Evolutionary conservation across 2,888 invertebrate genomes (phyloP).

Genomic region (Cryptus armator): DNA sequence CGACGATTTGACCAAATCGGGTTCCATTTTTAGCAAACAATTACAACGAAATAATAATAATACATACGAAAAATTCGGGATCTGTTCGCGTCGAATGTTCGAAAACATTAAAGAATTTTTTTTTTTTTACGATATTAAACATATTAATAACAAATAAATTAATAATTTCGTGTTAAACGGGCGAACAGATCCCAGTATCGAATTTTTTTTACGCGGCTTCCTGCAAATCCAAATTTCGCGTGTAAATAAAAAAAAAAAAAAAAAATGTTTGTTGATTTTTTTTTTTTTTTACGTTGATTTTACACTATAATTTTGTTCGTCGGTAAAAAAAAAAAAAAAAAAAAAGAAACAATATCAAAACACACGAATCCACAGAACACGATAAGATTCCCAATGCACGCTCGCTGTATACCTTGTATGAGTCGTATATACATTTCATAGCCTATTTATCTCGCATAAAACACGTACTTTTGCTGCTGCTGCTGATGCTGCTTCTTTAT

Average conservation of each 20-base stretch:
- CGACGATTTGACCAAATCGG: slow-evolving; percentile 50
- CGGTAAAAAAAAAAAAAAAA: background rate
- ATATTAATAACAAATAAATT: background rate
- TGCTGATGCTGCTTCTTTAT: slow-evolving; percentile 82
- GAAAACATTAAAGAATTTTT: background rate
- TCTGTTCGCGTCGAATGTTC: slow-evolving; percentile 26
- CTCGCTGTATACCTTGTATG: slow-evolving; percentile 82
- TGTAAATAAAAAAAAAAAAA: background rate
- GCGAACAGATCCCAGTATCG: slow-evolving; percentile 38
- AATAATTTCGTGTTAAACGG: background rate
- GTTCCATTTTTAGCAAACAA: slow-evolving; percentile 23
- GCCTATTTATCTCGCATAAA: slow-evolving; percentile 71
- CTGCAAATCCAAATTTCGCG: background rate
- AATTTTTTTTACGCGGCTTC: background rate
- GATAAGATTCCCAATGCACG: slow-evolving; percentile 81
- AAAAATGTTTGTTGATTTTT: background rate
- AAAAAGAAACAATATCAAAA: slow-evolving; percentile 4
- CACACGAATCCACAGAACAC: slow-evolving; percentile 68
- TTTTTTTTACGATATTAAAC: background rate
- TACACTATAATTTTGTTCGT: background rate
- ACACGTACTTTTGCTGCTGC: slow-evolving; percentile 71
- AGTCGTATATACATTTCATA: slow-evolving; percentile 77
- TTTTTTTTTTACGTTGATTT: background rate
- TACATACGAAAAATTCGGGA: slow-evolving; percentile 40
- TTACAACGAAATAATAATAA: background rate